Percentiles rank a stretch among this genome's conserved stretches.
Evolutionary conservation across 2,888 invertebrate genomes (phyloP).

Genomic region (Eledona agricola): DNA sequence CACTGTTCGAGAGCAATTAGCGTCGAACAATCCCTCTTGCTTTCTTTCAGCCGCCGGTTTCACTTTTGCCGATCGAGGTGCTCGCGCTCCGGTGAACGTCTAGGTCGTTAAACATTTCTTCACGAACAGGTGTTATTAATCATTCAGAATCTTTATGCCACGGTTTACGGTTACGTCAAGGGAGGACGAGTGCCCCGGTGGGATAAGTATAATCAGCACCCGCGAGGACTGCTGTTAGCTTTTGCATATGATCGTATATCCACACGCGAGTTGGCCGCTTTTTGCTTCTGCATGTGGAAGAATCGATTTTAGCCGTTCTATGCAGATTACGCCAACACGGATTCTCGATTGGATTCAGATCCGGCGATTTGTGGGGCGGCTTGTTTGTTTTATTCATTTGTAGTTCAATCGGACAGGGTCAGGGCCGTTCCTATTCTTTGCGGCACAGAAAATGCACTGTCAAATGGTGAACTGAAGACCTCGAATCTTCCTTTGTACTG

Average conservation of each 20-base stretch:
- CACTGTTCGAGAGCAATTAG: slow-evolving; percentile 29
- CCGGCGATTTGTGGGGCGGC: slow-evolving; percentile 6
- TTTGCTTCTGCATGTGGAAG: slow-evolving; percentile 6
- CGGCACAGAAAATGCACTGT: slow-evolving; percentile 4
- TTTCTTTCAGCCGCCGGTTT: slow-evolving; percentile 38
- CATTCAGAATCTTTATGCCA: slow-evolving; percentile 31
- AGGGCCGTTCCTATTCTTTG: slow-evolving; percentile 12
- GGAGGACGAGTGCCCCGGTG: slow-evolving; percentile 25
- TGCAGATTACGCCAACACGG: slow-evolving; percentile 2
- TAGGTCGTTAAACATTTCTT: slow-evolving; percentile 40
- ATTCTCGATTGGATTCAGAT: slow-evolving; percentile 18
- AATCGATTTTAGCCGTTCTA: no score
- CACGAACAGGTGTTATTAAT: slow-evolving; percentile 38
- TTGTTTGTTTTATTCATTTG: slow-evolving; percentile 6
- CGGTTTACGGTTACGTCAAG: slow-evolving; percentile 27
- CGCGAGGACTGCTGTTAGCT: slow-evolving; percentile 6
- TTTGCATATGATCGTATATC: slow-evolving; percentile 4
- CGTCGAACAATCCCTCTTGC: slow-evolving; percentile 35
- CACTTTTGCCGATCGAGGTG: slow-evolving; percentile 32
- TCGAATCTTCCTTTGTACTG: no score
- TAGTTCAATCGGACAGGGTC: slow-evolving; percentile 14
- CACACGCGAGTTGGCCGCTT: slow-evolving; percentile 17
- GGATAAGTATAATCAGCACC: slow-evolving; percentile 23
- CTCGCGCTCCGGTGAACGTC: slow-evolving; percentile 39
- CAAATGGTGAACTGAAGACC: slow-evolving; percentile 2